phyloP scores from a whole-genome alignment of 2,113 vertebrate genomes.

The Piprites chloris region DNA sequence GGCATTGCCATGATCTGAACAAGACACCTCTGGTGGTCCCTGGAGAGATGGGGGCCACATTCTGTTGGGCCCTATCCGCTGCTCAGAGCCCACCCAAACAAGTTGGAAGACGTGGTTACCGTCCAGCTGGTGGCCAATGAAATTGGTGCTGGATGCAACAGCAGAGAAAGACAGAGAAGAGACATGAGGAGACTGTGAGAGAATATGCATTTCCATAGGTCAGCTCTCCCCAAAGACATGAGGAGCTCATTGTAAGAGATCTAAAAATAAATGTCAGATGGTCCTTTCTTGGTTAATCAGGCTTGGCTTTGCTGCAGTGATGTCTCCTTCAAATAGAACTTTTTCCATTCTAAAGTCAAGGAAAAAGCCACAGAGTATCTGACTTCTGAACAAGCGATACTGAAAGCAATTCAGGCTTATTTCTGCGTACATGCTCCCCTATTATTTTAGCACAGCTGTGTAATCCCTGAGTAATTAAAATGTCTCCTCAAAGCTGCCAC shows the following conservation, averaged over 20 bases:
- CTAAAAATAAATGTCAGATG: neutral
- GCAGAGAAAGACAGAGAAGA: neutral
- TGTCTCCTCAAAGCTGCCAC: neutral
- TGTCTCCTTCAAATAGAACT: neutral
- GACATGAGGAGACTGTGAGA: neutral
- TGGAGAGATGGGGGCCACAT: neutral
- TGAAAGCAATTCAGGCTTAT: neutral
- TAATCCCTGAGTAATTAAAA: slow-evolving; percentile 61
- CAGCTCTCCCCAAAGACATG: neutral
- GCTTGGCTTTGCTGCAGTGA: neutral
- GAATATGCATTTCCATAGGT: neutral
- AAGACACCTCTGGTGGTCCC: neutral
- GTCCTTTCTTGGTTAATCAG: neutral
- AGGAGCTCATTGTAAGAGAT: neutral
- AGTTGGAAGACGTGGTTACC: neutral
- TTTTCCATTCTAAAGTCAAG: neutral
- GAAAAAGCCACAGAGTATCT: neutral
- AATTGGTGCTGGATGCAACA: neutral
- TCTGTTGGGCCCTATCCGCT: neutral
- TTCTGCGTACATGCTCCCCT: neutral
- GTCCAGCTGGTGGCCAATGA: neutral
- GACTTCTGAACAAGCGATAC: slow-evolving; percentile 6
- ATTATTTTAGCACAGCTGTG: slow-evolving; percentile 36
- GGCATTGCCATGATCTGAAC: neutral
- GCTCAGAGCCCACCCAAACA: neutral